phyloP scores from a whole-genome alignment of 2,888 invertebrate species.

The Magallana nippona region DNA sequence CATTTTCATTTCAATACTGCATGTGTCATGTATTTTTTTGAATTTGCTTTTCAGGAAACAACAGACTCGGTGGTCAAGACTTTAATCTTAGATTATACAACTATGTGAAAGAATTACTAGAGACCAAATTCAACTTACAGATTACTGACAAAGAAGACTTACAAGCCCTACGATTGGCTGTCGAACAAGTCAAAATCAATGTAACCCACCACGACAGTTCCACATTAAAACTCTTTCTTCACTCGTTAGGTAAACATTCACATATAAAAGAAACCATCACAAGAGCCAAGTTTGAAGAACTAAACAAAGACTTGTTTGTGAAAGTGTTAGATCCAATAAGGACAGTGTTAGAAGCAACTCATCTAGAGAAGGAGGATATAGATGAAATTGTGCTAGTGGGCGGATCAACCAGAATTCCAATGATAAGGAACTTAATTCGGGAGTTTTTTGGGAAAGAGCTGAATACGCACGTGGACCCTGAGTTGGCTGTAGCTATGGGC shows the following conservation, averaged over 20 bases:
- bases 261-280: slow-evolving; percentile 74
- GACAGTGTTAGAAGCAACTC: slow-evolving; percentile 78
- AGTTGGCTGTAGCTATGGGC: slow-evolving; percentile 81
- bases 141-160: slow-evolving; percentile 80
- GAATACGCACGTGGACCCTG: slow-evolving; percentile 80
- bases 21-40: background rate
- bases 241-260: slow-evolving; percentile 68
- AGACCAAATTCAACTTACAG: slow-evolving; percentile 66
- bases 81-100: slow-evolving; percentile 81
- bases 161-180: slow-evolving; percentile 79
- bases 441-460: slow-evolving; percentile 78
- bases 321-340: slow-evolving; percentile 80
- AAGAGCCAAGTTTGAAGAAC: slow-evolving; percentile 79
- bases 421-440: slow-evolving; percentile 79
- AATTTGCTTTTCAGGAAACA: slow-evolving; percentile 78
- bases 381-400: slow-evolving; percentile 82
- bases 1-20: too few species aligned
- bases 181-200: slow-evolving; percentile 80
- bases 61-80: slow-evolving; percentile 82
- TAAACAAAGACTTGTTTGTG: slow-evolving; percentile 80
- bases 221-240: slow-evolving; percentile 73
- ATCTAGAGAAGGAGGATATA: slow-evolving; percentile 76
- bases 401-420: slow-evolving; percentile 81
- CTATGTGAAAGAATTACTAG: slow-evolving; percentile 72
- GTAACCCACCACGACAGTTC: slow-evolving; percentile 73